Conservation (phyloP, 2,888 invertebrate species). For the Gryllus longicercus region DNA sequence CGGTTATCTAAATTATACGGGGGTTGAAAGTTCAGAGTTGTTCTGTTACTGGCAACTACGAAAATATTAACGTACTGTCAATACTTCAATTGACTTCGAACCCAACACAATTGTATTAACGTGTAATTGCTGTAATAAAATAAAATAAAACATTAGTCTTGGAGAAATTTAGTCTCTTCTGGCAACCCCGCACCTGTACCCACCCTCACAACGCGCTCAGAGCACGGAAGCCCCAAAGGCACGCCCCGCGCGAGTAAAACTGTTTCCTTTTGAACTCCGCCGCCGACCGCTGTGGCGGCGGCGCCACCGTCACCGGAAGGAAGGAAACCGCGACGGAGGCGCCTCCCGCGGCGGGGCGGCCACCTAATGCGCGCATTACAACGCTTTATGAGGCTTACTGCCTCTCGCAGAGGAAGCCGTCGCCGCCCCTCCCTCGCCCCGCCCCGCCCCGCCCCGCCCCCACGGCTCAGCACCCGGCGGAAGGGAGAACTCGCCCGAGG, state of each 20-base stretch:
- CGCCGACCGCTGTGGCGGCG: not conserved
- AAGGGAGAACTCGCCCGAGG: not conserved
- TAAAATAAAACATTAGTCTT: too few relatives aligned
- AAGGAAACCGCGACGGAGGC: not conserved
- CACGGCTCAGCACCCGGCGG: not conserved
- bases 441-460: not conserved
- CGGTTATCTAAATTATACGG: too few relatives aligned
- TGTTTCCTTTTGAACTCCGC: constrained; percentile 26
- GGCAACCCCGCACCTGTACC: too few relatives aligned
- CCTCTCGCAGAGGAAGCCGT: constrained; percentile 4
- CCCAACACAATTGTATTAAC: too few relatives aligned
- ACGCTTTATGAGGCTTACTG: constrained; percentile 5
- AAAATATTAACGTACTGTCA: too few relatives aligned
- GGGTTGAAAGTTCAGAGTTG: too few relatives aligned
- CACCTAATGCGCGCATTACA: constrained; percentile 26
- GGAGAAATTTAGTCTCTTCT: too few relatives aligned
- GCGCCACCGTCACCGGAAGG: not conserved
- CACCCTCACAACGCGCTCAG: too few relatives aligned
- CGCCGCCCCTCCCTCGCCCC: not conserved
- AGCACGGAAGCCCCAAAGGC: too few relatives aligned
- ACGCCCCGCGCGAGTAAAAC: constrained; percentile 24
- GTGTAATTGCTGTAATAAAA: too few relatives aligned
- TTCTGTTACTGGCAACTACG: too few relatives aligned
- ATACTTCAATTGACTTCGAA: too few relatives aligned
- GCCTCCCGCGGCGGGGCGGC: constrained; percentile 21